Evolutionary conservation across 2,888 invertebrate species (phyloP).

Genomic region (Xestia c-nigrum): DNA sequence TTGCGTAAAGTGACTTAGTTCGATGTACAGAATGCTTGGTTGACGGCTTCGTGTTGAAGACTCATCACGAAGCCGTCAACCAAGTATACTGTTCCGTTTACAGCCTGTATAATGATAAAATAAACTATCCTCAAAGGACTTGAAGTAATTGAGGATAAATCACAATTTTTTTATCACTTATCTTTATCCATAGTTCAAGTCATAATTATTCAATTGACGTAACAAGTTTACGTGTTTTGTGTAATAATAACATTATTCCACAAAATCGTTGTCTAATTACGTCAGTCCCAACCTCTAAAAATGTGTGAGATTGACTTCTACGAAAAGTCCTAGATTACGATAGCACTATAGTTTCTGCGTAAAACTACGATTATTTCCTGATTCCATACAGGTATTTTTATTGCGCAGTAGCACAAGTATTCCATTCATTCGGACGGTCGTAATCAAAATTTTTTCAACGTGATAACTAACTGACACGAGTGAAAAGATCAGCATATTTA

Average conservation of each 20-base stretch:
- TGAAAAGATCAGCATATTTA: constrained; percentile 54
- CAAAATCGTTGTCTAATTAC: not conserved
- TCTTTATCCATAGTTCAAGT: not conserved
- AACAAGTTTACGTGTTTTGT: not conserved
- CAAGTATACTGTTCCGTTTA: too few species aligned
- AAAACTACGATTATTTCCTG: constrained; percentile 46
- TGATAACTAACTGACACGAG: constrained; percentile 50
- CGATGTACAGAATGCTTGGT: too few species aligned
- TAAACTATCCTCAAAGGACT: not conserved
- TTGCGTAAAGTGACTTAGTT: too few species aligned
- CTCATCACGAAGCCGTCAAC: too few species aligned
- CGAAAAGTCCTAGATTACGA: constrained; percentile 29
- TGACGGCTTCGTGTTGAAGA: too few species aligned
- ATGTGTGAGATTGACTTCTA: not conserved
- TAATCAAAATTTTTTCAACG: constrained; percentile 53
- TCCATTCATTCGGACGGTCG: constrained; percentile 49
- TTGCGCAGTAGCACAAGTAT: constrained; percentile 46
- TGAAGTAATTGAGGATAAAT: not conserved
- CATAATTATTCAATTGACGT: not conserved
- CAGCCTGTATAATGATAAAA: too few species aligned
- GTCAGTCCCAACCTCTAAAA: constrained; percentile 7
- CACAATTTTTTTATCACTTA: not conserved
- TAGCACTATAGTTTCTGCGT: constrained; percentile 33
- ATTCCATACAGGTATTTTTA: constrained; percentile 51
- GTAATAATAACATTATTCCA: not conserved